Conservation (phyloP, 23 tunicate genomes). For the Clavelina lepadiformis region DNA sequence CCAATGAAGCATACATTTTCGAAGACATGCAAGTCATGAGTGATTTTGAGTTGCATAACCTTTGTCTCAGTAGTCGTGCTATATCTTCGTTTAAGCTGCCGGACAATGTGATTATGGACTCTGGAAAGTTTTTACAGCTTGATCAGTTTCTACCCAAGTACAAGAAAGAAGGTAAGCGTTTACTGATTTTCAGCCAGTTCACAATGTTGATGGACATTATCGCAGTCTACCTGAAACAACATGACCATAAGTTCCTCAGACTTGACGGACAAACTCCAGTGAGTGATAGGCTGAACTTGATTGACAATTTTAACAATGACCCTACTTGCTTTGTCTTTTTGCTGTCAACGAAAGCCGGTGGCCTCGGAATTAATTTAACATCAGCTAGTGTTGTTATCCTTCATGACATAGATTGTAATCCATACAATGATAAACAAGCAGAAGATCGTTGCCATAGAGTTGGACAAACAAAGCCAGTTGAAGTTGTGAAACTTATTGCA, state of each 20-base stretch:
- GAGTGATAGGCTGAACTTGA: conserved; percentile 47
- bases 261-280: conserved; percentile 80
- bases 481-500: conserved; percentile 42
- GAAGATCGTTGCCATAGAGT: conserved; percentile 81
- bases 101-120: conserved; percentile 35
- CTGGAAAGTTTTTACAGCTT: conserved; percentile 68
- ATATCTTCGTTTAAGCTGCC: conserved; percentile 24
- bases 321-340: conserved; percentile 48
- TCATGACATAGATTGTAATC: conserved; percentile 97
- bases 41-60: conserved; percentile 87
- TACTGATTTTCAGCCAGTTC: conserved; percentile 86
- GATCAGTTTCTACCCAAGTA: conserved; percentile 58
- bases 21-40: conserved; percentile 99
- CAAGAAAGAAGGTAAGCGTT: conserved; percentile 40
- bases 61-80: conserved; percentile 26
- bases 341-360: conserved; percentile 95
- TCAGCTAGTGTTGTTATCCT: conserved; percentile 84
- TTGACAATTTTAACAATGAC: conserved; percentile 68
- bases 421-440: conserved; percentile 98
- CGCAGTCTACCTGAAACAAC: conserved; percentile 47
- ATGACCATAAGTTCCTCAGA: conserved; percentile 44
- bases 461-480: conserved; percentile 65
- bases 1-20: conserved; percentile 43
- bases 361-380: conserved; percentile 88
- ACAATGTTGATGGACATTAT: conserved; percentile 94